Percentiles rank a stretch among this genome's conserved stretches.
phyloP scores from a whole-genome alignment of 23 tunicate genomes.

The Pegea sp. region DNA sequence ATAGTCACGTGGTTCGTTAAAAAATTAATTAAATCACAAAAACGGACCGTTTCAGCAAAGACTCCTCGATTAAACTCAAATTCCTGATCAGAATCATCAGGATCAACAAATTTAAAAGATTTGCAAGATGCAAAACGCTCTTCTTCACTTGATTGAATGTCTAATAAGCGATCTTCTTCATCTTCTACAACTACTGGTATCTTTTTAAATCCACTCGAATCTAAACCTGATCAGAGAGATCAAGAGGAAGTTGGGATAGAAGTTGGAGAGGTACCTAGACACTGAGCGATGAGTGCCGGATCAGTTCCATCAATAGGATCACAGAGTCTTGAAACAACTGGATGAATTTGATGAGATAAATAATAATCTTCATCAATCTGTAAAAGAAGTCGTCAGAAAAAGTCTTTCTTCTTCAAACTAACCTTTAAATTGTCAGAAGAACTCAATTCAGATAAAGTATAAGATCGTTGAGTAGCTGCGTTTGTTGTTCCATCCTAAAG shows the following conservation, averaged over 20 bases:
- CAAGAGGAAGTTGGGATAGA: background rate
- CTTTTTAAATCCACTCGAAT: conserved; percentile 67
- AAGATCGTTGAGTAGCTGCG: conserved; percentile 79
- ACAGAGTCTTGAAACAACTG: conserved; percentile 72
- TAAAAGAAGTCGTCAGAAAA: no score
- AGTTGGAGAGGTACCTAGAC: conserved; percentile 21
- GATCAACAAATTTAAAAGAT: conserved; percentile 41
- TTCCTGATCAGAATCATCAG: conserved; percentile 11
- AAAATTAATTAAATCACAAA: background rate
- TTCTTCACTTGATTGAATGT: conserved; percentile 73
- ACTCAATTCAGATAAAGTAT: conserved; percentile 43
- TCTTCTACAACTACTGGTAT: conserved; percentile 16
- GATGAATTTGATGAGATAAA: conserved; percentile 76
- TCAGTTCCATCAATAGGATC: conserved; percentile 96
- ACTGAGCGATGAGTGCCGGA: conserved; percentile 62
- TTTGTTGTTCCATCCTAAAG: conserved; percentile 47
- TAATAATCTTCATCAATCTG: conserved; percentile 72
- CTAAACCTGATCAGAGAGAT: conserved; percentile 24
- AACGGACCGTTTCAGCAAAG: conserved; percentile 64
- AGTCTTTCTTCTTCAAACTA: background rate
- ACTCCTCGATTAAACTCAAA: conserved; percentile 40
- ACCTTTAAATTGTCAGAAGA: conserved; percentile 21
- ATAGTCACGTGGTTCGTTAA: background rate
- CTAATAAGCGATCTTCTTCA: conserved; percentile 64
- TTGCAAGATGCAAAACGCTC: conserved; percentile 43